phyloP scores from a whole-genome alignment of 2,797 vertebrate genomes.

The Rhynchonycteris naso region DNA sequence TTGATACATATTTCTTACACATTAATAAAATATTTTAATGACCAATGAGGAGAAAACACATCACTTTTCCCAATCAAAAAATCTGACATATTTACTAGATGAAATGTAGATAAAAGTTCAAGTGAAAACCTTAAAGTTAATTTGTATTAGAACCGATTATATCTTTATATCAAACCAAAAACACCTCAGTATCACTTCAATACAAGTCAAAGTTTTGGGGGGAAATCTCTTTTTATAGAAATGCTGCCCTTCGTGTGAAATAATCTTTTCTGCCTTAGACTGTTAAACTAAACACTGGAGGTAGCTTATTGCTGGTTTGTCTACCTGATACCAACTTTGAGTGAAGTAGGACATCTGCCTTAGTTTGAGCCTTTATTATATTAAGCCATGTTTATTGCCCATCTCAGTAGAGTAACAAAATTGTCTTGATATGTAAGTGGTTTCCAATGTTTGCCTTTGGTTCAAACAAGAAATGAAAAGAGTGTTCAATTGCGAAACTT shows the following conservation, averaged over 20 bases:
- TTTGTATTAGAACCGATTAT: neutral
- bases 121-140: neutral
- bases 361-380: neutral
- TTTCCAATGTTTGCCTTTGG: neutral
- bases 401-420: neutral
- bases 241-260: neutral
- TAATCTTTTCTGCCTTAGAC: neutral
- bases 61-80: neutral
- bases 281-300: neutral
- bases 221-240: neutral
- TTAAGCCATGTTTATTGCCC: neutral
- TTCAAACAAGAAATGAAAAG: neutral
- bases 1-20: neutral
- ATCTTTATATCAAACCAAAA: neutral
- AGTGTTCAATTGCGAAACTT: constrained; percentile 11
- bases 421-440: neutral
- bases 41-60: neutral
- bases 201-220: neutral
- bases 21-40: neutral
- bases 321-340: neutral
- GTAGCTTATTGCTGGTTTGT: neutral
- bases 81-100: neutral
- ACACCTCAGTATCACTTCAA: neutral
- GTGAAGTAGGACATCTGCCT: neutral
- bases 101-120: neutral